phyloP scores from a whole-genome alignment of 2,888 invertebrate species.

The Cheilosia grossa region DNA sequence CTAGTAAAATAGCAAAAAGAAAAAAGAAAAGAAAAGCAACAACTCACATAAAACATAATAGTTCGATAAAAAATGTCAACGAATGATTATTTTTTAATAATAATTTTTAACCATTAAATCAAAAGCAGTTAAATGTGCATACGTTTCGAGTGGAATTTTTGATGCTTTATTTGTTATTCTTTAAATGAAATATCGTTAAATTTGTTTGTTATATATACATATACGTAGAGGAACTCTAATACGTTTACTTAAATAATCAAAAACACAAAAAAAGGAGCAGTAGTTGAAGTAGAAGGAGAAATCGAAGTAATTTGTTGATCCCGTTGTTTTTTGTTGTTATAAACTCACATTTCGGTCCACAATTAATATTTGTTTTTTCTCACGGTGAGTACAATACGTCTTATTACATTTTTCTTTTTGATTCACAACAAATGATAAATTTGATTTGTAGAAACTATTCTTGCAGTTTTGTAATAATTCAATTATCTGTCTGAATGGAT shows the following conservation, averaged over 20 bases:
- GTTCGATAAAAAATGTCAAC: constrained; percentile 68
- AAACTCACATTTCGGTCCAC: constrained; percentile 72
- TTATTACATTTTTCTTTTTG: neutral
- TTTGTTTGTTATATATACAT: constrained; percentile 72
- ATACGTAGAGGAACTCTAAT: constrained; percentile 60
- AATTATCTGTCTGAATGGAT: constrained; percentile 40
- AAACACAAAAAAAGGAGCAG: constrained; percentile 21
- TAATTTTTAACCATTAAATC: constrained; percentile 62
- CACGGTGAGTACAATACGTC: constrained; percentile 60
- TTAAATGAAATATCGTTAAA: constrained; percentile 72
- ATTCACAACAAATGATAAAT: neutral
- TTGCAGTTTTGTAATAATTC: neutral
- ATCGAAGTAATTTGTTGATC: constrained; percentile 69
- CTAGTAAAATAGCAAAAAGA: constrained; percentile 58
- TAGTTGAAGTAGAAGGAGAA: constrained; percentile 53
- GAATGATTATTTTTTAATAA: constrained; percentile 70
- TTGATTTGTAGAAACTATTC: neutral
- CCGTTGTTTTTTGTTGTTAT: constrained; percentile 73
- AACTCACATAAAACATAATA: constrained; percentile 41
- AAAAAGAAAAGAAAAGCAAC: constrained; percentile 13
- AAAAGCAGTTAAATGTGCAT: constrained; percentile 70
- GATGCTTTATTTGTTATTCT: constrained; percentile 69
- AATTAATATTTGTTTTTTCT: constrained; percentile 70
- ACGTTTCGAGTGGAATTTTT: constrained; percentile 66
- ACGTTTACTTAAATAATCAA: constrained; percentile 55